Evolutionary conservation across 2,888 invertebrate species (phyloP), one percentile per base, ranked within the genome.

Genomic region (Plebejus melissa): DNA sequence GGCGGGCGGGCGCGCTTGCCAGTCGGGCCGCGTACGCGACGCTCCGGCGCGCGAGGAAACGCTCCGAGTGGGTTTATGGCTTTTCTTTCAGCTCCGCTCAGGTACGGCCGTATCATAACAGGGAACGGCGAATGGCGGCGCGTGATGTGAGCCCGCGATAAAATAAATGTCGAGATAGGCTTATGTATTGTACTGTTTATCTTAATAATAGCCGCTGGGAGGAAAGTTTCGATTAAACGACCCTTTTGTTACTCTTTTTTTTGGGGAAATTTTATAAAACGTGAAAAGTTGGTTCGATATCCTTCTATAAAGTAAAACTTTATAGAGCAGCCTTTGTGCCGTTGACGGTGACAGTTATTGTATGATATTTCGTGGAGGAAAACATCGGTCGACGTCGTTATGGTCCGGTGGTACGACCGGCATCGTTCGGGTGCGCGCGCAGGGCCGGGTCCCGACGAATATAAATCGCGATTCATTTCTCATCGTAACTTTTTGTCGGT

Each of bases 401-500:
- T 38, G 76, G 75, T 72, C 57, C 76, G 77, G 74, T 50, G 77
- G 76, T 77, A 75, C 76, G 54, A 72, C 11, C 2, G 75, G 69
- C 65, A 13, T 60, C 74, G 69, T 76, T 74, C 77, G 76, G 74
- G 78, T 79, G 78, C 79, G 79, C 80, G 79, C 74, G 75, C 80
- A 79, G 81, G 80, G 77, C 80, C 79, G 77, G 85, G 86, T 85
- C 86, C 87, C 87, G 83, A 85, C 87, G 91, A 90, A 90, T 92
- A 94, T 89, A 94, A 94, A 94, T 94, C 91, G 93, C 93, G 91
- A 93, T 89, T 93, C 94, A 94, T 94, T 94, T 94, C 94, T 94
- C 94, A 94, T 94, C 93, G 94, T 90, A 94, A 94, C 92, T 94
- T 94, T 94, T 94, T 94, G 94, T 93, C 93, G 94, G 94, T 93